Evolutionary conservation across 2,797 vertebrate species (phyloP), one percentile per base, ranked within the genome.

Genomic region (Champsocephalus gunnari): DNA sequence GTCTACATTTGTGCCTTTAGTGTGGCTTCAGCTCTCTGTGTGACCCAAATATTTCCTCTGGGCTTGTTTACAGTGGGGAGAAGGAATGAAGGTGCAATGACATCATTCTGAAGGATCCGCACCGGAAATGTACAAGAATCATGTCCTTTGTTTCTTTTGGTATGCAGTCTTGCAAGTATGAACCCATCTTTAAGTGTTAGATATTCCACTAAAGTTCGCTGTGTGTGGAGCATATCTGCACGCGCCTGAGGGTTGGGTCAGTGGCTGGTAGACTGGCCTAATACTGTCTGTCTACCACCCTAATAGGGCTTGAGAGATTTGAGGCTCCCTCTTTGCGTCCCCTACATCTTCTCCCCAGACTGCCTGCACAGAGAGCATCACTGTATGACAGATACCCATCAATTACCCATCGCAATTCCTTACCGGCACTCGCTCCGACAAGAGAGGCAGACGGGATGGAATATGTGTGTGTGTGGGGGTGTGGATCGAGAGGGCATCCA

Each of bases 301-400:
- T 90, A 90, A 87, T 88, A 83, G 64, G 81, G 62, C 80, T 53
- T 51, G 32, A 77, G 64, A 87, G 60, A 90, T 81, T 82, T 24
- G 58, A 86, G 76, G 82, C 78, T 80, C 77, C 76, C 80, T 88
- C 63, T 77, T 51, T 83, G 85, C 66, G 12, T 82, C 82, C 71
- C 80, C 80, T 77, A 57, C 82, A 82, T 90, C 74, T 79, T 80
- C 68, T 82, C 82, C 77, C 70, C 79, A 59, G 89, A 82, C 89
- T 82, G 84, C 86, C 79, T 79, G 59, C 28, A 13, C 71, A 54
- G 68, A 79, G 47, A 86, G 81, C 73, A 60, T 80, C 83, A 67
- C 73, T 57, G 38, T 59, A 62, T 90, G 87, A 87, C 88, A 92
- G 84, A 85, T 69, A 77, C 75, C 71, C 79, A 79, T 90, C 87